Evolutionary conservation across 2,888 invertebrate genomes (phyloP).

Genomic region (Dendrolimus pini): DNA sequence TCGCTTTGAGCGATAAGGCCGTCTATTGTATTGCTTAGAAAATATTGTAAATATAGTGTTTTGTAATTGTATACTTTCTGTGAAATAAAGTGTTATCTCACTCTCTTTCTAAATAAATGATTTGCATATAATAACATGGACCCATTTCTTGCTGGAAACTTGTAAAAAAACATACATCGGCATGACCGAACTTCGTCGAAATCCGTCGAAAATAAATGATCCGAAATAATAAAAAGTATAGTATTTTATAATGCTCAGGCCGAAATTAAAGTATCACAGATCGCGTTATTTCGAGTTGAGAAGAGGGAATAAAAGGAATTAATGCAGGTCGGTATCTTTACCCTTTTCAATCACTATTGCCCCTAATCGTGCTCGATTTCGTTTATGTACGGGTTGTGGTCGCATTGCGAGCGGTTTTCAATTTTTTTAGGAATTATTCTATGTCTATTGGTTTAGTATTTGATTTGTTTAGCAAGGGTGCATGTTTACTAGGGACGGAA

Average conservation of each 20-base stretch:
- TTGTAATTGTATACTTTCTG: too few relatives aligned
- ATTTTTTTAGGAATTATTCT: not conserved
- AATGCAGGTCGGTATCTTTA: slow-evolving; percentile 53
- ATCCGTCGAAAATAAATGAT: slow-evolving; percentile 9
- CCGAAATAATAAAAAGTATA: slow-evolving; percentile 19
- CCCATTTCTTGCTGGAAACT: not conserved
- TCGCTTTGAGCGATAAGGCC: too few relatives aligned
- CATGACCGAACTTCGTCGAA: not conserved
- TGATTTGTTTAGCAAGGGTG: too few relatives aligned
- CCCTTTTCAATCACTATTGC: slow-evolving; percentile 73
- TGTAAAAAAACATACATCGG: not conserved
- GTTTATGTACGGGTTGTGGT: slow-evolving; percentile 38
- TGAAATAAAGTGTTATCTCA: too few relatives aligned
- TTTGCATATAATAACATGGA: not conserved
- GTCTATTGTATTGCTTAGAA: too few relatives aligned
- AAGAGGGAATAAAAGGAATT: slow-evolving; percentile 45
- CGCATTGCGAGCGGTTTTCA: slow-evolving; percentile 18
- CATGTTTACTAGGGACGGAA: too few relatives aligned
- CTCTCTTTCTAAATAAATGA: not conserved
- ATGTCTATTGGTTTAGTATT: too few relatives aligned
- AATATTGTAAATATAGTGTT: too few relatives aligned
- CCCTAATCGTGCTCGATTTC: slow-evolving; percentile 65
- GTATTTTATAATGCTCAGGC: slow-evolving; percentile 23
- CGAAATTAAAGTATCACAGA: slow-evolving; percentile 30
- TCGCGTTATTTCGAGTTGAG: slow-evolving; percentile 33